Evolutionary conservation across 1,140 invertebrate species (phyloP), one percentile per base, ranked within the genome.

Genomic region (Saccostrea cuccullata): DNA sequence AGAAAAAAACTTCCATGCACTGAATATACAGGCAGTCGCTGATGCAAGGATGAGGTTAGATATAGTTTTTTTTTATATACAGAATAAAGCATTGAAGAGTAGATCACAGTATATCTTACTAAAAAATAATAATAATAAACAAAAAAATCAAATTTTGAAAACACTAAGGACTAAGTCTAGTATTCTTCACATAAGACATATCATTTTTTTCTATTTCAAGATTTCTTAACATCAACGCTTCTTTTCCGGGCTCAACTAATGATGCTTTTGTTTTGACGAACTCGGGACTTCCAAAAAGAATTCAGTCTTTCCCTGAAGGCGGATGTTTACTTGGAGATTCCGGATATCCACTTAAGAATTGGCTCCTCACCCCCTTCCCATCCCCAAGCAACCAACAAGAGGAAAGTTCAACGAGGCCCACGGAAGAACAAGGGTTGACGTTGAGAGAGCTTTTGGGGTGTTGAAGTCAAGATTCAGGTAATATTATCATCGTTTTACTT

Each of bases 301-400:
- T 84, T 30, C 26, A 87, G n/a, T n/a, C 30, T 8, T 20, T 8
- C 30, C n/a, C 9, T 56, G 26, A 64, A 9, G 30, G 17, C 15
- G 89, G 85, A 17, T 70, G 87, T 36, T 40, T 91, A 1, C 70
- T 91, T 0, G 88, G 88, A 9, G 88, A 91, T 70, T 88, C 17
- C 17, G 88, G 90, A 6, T 91, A 89, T 85, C 55, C 84, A 9
- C 73, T 88, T 5, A 85, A 84, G 56, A 82, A 56, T 40, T 91
- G 88, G 88, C 70, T 89, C 4, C 70, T 88, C 58, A 91, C 88
- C n/a, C 88, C 90, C 20, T 55, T 91, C 15, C 20, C 60, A 26
- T 85, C 82, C 36, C 82, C 88, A 13, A 55, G 15, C 1, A 87
- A 55, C 36, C 23, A 36, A 40, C 85, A 67, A 60, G 86, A 90